phyloP scores from a whole-genome alignment of 35 echinoderm and acorn worm species.

The Heliocidaris erythrogramma region DNA sequence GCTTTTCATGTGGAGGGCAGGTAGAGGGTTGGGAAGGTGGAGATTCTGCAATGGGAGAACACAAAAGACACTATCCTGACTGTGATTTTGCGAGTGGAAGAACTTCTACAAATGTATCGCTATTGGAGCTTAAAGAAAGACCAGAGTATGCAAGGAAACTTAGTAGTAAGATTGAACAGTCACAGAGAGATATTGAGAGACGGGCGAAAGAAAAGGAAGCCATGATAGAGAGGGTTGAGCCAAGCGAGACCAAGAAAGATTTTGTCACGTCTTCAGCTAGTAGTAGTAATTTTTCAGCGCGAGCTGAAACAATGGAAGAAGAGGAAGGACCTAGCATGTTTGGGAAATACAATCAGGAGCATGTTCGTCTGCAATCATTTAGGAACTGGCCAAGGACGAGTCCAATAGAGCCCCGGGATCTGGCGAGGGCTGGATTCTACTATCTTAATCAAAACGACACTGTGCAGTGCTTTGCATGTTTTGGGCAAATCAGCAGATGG shows the following conservation, averaged over 20 bases:
- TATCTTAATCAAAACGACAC: slow-evolving; percentile 53
- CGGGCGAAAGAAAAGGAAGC: slow-evolving; percentile 57
- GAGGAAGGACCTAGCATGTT: not conserved
- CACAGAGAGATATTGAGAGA: slow-evolving; percentile 47
- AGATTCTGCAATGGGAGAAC: slow-evolving; percentile 93
- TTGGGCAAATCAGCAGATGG: slow-evolving; percentile 78
- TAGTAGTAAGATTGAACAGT: slow-evolving; percentile 5
- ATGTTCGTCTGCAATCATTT: slow-evolving; percentile 79
- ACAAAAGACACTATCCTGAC: slow-evolving; percentile 75
- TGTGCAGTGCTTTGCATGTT: slow-evolving; percentile 95
- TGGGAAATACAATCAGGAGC: slow-evolving; percentile 1
- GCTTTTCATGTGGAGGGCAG: slow-evolving; percentile 80
- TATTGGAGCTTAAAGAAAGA: slow-evolving; percentile 42
- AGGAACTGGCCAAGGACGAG: slow-evolving; percentile 70
- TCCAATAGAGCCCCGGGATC: slow-evolving; percentile 63
- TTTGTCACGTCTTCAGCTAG: not conserved
- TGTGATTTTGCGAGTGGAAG: slow-evolving; percentile 77
- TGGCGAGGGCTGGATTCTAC: slow-evolving; percentile 89
- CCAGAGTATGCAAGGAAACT: slow-evolving; percentile 23
- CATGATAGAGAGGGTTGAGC: slow-evolving; percentile 34
- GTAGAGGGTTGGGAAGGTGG: slow-evolving; percentile 87
- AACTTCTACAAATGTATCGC: slow-evolving; percentile 59
- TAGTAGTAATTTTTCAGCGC: not conserved
- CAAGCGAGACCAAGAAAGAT: slow-evolving; percentile 31
- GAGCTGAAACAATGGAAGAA: slow-evolving; percentile 24